Percentiles rank a stretch among this genome's conserved stretches.
Conservation (phyloP, 2,113 vertebrate genomes). For the Prionailurus viverrinus region DNA sequence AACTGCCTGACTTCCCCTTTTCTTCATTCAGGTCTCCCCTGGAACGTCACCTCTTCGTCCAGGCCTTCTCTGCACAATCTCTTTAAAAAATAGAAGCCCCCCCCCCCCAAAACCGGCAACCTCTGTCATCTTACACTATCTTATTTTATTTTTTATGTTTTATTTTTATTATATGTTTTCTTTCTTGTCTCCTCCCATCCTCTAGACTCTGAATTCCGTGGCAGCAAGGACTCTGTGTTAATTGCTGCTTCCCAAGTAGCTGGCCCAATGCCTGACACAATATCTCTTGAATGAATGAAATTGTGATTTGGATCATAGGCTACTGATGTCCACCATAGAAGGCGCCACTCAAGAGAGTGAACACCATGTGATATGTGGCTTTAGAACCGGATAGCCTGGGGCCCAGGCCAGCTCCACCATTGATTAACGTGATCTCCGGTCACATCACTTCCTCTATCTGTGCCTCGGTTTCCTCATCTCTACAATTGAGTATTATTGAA, state of each 20-base stretch:
- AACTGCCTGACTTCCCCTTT: not conserved
- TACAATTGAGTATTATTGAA: not conserved
- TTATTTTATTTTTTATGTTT: constrained; percentile 22
- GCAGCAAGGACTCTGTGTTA: not conserved
- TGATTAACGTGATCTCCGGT: not conserved
- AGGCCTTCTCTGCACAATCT: not conserved
- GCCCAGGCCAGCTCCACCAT: not conserved
- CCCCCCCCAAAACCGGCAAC: not conserved
- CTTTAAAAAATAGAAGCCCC: not conserved
- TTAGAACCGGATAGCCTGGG: not conserved
- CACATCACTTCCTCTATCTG: not conserved
- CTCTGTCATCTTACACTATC: not conserved
- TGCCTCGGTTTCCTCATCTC: not conserved
- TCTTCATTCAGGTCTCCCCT: not conserved
- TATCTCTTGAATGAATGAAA: not conserved
- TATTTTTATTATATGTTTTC: not conserved
- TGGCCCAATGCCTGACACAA: not conserved
- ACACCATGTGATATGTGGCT: not conserved
- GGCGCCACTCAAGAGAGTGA: not conserved
- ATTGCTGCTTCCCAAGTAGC: not conserved
- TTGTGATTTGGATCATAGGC: not conserved
- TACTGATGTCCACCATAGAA: not conserved
- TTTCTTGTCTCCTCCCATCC: not conserved
- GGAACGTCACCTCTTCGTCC: not conserved
- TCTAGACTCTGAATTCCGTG: not conserved